A percentile compares a stretch with the other conserved stretches of the same genome.
phyloP scores from a whole-genome alignment of 1,140 invertebrate genomes.

The Whitmania pigra region DNA sequence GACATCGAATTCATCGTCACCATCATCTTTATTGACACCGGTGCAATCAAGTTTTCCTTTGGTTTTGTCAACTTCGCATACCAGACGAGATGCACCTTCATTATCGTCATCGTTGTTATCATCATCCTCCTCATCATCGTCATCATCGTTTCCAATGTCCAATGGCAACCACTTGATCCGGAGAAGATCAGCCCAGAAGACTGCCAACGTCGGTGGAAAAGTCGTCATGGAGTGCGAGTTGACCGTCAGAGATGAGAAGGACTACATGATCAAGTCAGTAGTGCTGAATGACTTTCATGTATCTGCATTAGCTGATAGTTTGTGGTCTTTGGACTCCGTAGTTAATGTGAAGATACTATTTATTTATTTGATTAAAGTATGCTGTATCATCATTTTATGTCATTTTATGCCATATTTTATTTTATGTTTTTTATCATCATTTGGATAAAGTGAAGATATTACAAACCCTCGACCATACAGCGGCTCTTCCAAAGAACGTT shows the following conservation, averaged over 20 bases:
- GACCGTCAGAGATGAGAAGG: background rate
- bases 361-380: too few relatives aligned
- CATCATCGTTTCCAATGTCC: background rate
- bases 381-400: too few relatives aligned
- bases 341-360: too few relatives aligned
- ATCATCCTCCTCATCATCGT: background rate
- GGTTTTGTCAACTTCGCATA: background rate
- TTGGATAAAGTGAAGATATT: too few relatives aligned
- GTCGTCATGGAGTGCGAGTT: slow-evolving; percentile 8
- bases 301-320: too few relatives aligned
- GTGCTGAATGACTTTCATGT: too few relatives aligned
- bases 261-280: slow-evolving; percentile 10
- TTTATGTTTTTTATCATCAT: too few relatives aligned
- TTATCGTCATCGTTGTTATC: background rate
- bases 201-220: background rate
- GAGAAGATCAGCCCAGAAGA: slow-evolving; percentile 5
- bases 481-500: too few relatives aligned
- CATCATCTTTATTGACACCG: background rate
- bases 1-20: background rate
- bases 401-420: too few relatives aligned
- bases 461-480: too few relatives aligned
- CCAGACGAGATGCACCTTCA: background rate
- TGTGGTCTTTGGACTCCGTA: too few relatives aligned
- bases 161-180: background rate
- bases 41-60: background rate